A percentile compares a stretch with the other conserved stretches of the same genome.
Conservation (phyloP, 2,888 invertebrate species). For the Trissonchulus latispiculum region DNA sequence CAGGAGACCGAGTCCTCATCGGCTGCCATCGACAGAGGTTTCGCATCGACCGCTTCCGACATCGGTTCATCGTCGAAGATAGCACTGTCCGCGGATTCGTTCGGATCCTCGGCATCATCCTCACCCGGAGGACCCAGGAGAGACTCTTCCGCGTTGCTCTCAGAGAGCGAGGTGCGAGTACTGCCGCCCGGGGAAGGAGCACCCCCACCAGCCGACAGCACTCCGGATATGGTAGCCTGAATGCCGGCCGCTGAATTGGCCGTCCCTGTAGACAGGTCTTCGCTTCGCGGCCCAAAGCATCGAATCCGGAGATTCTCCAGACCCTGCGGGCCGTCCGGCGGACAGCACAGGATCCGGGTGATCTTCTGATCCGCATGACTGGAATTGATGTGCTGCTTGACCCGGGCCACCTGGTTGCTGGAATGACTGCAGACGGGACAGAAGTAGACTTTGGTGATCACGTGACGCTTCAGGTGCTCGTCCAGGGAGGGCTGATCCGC, state of each 20-base stretch:
- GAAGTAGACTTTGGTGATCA: not conserved
- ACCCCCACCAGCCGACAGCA: too few species aligned
- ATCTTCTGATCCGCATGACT: slow-evolving; percentile 1
- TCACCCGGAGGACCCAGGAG: not conserved
- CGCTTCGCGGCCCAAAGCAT: slow-evolving; percentile 6
- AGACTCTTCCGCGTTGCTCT: not conserved
- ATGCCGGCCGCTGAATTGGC: not conserved
- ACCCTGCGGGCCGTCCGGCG: slow-evolving; percentile 3
- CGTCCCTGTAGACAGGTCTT: not conserved
- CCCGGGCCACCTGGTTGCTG: not conserved
- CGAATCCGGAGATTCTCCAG: not conserved
- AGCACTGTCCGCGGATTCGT: not conserved
- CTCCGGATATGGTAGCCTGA: too few species aligned
- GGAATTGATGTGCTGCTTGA: slow-evolving; percentile 11
- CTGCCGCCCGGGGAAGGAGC: too few species aligned
- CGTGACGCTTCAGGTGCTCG: slow-evolving; percentile 9
- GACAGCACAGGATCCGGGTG: slow-evolving; percentile 16
- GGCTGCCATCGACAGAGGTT: not conserved
- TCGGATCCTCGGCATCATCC: too few species aligned
- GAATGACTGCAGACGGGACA: slow-evolving; percentile 16
- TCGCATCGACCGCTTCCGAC: not conserved
- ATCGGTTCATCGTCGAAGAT: not conserved
- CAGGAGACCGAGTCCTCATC: not conserved
- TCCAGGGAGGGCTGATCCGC: not conserved
- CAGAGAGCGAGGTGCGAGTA: too few species aligned